Evolutionary conservation across 35 echinoderm and acorn worm genomes (phyloP).

Genomic region (Lytechinus pictus): DNA sequence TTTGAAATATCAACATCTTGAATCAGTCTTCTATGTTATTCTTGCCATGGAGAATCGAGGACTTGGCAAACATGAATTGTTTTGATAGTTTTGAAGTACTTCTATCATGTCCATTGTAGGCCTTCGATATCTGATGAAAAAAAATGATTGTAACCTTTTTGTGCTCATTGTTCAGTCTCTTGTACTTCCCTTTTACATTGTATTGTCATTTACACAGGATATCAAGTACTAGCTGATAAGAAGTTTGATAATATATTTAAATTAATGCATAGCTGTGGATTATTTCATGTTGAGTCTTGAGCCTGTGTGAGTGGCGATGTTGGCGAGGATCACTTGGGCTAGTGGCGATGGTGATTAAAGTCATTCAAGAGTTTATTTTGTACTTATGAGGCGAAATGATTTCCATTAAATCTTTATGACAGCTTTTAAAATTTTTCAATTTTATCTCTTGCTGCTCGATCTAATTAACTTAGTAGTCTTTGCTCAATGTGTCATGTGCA

Average conservation of each 20-base stretch:
- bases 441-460: too few relatives aligned
- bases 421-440: too few relatives aligned
- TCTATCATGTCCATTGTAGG: background rate
- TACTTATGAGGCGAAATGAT: too few relatives aligned
- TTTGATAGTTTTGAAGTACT: conserved; percentile 3
- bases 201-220: background rate
- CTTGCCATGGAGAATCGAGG: background rate
- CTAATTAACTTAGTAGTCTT: too few relatives aligned
- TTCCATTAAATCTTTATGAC: too few relatives aligned
- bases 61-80: background rate
- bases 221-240: background rate
- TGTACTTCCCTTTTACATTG: background rate
- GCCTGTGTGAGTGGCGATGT: too few relatives aligned
- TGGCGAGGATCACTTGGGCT: too few relatives aligned
- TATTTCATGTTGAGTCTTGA: background rate
- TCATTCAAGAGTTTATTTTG: too few relatives aligned
- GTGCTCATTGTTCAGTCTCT: background rate
- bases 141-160: conserved; percentile 12
- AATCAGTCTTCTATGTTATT: background rate
- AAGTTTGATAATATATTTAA: background rate
- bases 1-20: conserved; percentile 20
- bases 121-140: background rate
- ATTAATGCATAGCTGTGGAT: background rate
- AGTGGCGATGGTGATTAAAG: too few relatives aligned
- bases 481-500: too few relatives aligned